phyloP scores from a whole-genome alignment of 1,140 invertebrate genomes.

The Oryctes rhinoceros region DNA sequence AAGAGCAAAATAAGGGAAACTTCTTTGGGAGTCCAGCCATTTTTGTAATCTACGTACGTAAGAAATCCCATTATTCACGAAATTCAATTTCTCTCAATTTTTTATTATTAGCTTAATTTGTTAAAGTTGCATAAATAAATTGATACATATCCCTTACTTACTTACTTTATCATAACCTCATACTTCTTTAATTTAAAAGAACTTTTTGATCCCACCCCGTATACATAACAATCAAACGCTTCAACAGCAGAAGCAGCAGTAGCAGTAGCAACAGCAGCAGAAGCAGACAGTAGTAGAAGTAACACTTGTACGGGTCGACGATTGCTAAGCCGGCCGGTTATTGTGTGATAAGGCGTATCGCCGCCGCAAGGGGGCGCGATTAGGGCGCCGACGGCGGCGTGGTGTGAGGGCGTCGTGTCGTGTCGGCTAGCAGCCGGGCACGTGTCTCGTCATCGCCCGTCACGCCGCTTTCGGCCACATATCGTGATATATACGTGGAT shows the following conservation, averaged over 20 bases:
- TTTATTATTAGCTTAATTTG: too few species aligned
- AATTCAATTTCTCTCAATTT: too few species aligned
- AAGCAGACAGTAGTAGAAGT: constrained; percentile 5
- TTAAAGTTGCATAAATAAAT: too few species aligned
- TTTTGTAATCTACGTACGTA: too few species aligned
- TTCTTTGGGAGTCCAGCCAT: too few species aligned
- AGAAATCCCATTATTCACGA: too few species aligned
- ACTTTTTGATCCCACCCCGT: too few species aligned
- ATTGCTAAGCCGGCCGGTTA: constrained; percentile 32
- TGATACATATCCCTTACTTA: too few species aligned
- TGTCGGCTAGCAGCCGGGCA: constrained; percentile 28
- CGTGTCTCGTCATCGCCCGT: constrained; percentile 27
- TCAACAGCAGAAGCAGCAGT: not conserved
- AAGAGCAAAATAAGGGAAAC: too few species aligned
- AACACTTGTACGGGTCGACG: constrained; percentile 40
- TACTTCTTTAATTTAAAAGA: too few species aligned
- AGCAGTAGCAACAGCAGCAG: constrained; percentile 39
- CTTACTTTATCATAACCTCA: too few species aligned
- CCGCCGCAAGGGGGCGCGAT: constrained; percentile 2
- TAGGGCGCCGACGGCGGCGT: constrained; percentile 34
- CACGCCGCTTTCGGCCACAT: not conserved
- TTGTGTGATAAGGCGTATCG: constrained; percentile 29
- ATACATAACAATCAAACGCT: too few species aligned
- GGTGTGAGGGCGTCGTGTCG: not conserved
- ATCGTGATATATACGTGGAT: not conserved